These are phyloP conservation scores for Nannobrachium achirus DNA, from an alignment of 2,113 vertebrate genomes.

Conservation along the genomic window DNA sequence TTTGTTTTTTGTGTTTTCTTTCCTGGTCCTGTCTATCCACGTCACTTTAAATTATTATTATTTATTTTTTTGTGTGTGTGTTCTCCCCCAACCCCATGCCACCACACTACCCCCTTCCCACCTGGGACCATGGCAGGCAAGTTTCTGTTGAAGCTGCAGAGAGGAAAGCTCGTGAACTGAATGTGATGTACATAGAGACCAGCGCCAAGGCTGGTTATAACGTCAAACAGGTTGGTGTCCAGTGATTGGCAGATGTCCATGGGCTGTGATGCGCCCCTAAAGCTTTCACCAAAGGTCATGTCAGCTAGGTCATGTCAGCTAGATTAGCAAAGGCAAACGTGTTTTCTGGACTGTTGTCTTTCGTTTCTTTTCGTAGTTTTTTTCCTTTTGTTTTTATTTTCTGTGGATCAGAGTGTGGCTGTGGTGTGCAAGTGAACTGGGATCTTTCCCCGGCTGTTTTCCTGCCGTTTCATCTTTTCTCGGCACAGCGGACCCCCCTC, in stretches of 20 bases:
- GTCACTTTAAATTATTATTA: constrained; percentile 61
- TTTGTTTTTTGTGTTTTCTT: constrained; percentile 36
- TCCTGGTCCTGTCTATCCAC: constrained; percentile 62
- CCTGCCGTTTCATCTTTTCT: constrained; percentile 54
- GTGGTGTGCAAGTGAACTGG: constrained; percentile 36
- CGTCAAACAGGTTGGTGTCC: constrained; percentile 83
- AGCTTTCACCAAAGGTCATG: constrained; percentile 21
- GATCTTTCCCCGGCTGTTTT: constrained; percentile 30
- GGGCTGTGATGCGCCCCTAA: constrained; percentile 23
- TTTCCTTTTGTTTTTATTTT: constrained; percentile 2
- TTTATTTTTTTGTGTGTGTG: constrained; percentile 48
- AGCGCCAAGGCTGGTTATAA: constrained; percentile 84
- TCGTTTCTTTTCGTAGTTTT: constrained; percentile 15
- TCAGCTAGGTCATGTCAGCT: neutral
- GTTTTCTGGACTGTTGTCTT: constrained; percentile 12
- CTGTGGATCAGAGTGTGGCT: constrained; percentile 37
- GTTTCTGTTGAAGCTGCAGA: constrained; percentile 85
- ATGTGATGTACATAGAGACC: constrained; percentile 86
- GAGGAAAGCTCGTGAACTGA: constrained; percentile 83
- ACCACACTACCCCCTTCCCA: constrained; percentile 49
- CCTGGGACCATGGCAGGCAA: constrained; percentile 79
- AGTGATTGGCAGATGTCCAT: constrained; percentile 38
- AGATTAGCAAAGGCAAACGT: constrained; percentile 38
- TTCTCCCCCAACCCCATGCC: constrained; percentile 44
- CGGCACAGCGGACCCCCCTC: constrained; percentile 34